A percentile compares a stretch with the other conserved stretches of the same genome.
Evolutionary conservation across 53 echinoderm and acorn worm genomes (phyloP).

Genomic region (Actinopyga echinites): DNA sequence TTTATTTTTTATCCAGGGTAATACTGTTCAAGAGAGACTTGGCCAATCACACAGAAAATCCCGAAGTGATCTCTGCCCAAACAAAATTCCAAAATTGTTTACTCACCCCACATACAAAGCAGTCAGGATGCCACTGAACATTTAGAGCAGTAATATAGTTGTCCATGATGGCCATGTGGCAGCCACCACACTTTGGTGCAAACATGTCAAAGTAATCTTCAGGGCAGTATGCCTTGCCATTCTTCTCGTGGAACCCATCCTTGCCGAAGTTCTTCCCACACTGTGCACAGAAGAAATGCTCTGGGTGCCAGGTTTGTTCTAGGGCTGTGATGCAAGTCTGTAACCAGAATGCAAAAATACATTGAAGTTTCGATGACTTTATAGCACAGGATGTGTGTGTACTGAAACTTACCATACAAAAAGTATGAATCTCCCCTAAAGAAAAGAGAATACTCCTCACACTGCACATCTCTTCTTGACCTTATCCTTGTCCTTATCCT

Average conservation of each 20-base stretch:
- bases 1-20: too few relatives aligned
- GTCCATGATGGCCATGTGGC: slow-evolving; percentile 95
- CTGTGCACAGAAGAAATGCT: slow-evolving; percentile 99
- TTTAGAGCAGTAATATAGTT: slow-evolving; percentile 96
- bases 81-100: not conserved
- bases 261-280: slow-evolving; percentile 91
- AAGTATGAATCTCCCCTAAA: too few relatives aligned
- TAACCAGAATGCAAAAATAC: not conserved
- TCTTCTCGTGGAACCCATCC: slow-evolving; percentile 97
- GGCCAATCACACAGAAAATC: too few relatives aligned
- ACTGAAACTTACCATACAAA: too few relatives aligned
- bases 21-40: too few relatives aligned
- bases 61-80: too few relatives aligned
- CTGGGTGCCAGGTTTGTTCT: slow-evolving; percentile 99
- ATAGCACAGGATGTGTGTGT: too few relatives aligned
- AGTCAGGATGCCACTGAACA: slow-evolving; percentile 97
- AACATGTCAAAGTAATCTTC: slow-evolving; percentile 99
- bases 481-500: too few relatives aligned
- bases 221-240: slow-evolving; percentile 89
- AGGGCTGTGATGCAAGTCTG: slow-evolving; percentile 95
- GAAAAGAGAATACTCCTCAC: too few relatives aligned
- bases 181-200: slow-evolving; percentile 95
- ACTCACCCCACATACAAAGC: slow-evolving; percentile 98
- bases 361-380: too few relatives aligned
- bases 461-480: too few relatives aligned